Evolutionary conservation across 92 coral and sea anemone genomes (phyloP).

Genomic region (Montipora capitata): DNA sequence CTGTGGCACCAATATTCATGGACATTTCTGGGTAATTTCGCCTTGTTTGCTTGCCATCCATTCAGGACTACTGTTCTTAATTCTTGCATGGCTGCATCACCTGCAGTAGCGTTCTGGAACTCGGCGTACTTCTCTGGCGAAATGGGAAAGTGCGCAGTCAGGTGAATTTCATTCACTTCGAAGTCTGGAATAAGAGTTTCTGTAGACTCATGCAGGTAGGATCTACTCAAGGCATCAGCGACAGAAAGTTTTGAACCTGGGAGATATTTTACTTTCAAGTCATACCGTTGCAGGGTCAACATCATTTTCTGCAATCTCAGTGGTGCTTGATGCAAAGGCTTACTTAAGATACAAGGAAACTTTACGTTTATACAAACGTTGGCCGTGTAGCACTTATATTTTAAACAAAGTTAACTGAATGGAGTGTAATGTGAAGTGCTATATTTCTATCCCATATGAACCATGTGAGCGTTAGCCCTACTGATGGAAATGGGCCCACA

Average conservation of each 20-base stretch:
- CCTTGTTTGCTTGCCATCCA: too few relatives aligned
- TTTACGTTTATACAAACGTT: too few relatives aligned
- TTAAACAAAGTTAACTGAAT: too few relatives aligned
- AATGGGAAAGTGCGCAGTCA: constrained; percentile 48
- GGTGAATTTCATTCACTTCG: constrained; percentile 41
- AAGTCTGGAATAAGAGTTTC: background rate
- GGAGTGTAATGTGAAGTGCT: too few relatives aligned
- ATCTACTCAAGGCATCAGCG: constrained; percentile 49
- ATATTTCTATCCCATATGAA: too few relatives aligned
- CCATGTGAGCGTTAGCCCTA: too few relatives aligned
- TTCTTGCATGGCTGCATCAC: constrained; percentile 3
- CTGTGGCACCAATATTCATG: background rate
- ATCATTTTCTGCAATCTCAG: constrained; percentile 46
- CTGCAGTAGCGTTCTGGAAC: too few relatives aligned
- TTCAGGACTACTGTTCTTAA: background rate
- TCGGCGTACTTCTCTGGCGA: background rate
- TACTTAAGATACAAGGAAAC: too few relatives aligned
- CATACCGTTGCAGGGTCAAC: constrained; percentile 4
- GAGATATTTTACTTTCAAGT: constrained; percentile 15
- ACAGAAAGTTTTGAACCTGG: constrained; percentile 38
- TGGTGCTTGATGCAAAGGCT: constrained; percentile 49
- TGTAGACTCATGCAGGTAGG: background rate
- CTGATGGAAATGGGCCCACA: too few relatives aligned
- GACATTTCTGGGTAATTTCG: background rate
- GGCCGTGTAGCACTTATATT: too few relatives aligned